Evolutionary conservation across 1,140 invertebrate species (phyloP), one percentile per base, ranked within the genome.

Genomic region (Trachymyrmex septentrionalis): DNA sequence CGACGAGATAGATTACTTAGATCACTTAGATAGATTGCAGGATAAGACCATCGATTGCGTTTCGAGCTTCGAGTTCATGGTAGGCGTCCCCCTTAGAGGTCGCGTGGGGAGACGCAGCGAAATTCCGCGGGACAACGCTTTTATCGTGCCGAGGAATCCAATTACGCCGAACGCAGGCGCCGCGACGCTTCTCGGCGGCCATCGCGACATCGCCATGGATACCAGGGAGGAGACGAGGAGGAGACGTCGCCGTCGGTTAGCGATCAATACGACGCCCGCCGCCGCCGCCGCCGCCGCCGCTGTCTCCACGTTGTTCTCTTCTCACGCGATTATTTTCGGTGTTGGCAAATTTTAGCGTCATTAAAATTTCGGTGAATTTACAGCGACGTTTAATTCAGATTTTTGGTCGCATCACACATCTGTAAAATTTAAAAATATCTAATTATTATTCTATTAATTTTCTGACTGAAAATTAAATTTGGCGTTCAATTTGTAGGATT

Each of bases 251-350:
- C 24, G 75, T 34, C 30, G 30, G 30, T 34, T 34, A 34, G 63
- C 78, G 89, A 90, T 93, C 88, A 89, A 91, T 88, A 86, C 72
- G 84, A 81, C 66, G 77, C 50, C 30, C 30, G 30, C 30, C 30
- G 6, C 14, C 63, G 63, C 27, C 3, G 4, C 30, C 2, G 44
- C 57, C 34, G 34, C 21, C 55, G 19, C 9, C 55, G 55, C 7
- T 2, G 19, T 75, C 53, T 57, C 71, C 12, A 34, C 57, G 38
- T 44, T 53, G 72, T 57, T 16, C 34, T 76, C 21, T 48, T 48
- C 34, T 77, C 24, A 24, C 10, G 10, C 27, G 63, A 78, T 66
- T 78, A 78, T 78, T 78, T 66, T 50, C 27, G 34, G 53, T 53
- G 9, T 53, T 27, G 30, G 69, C 27, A 55, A 55, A 72, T 55